Evolutionary conservation across 2,888 invertebrate genomes (phyloP).

Genomic region (Caenorhabditis sp.): DNA sequence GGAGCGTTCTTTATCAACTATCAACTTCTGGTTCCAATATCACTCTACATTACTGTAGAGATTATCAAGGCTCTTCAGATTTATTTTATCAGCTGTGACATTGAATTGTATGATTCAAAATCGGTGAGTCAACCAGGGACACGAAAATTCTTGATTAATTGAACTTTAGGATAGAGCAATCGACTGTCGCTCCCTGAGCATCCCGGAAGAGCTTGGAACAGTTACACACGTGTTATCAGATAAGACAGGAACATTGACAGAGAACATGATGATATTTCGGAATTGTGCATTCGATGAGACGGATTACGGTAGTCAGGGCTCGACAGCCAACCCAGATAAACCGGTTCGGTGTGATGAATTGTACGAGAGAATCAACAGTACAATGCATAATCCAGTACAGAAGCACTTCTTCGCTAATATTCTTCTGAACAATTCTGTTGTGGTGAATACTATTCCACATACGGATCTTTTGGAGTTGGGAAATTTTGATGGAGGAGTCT

Average conservation of each 20-base stretch:
- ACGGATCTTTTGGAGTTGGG: constrained; percentile 84
- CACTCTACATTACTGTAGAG: constrained; percentile 96
- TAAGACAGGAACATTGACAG: constrained; percentile 89
- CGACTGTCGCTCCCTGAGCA: constrained; percentile 89
- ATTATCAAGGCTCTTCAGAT: constrained; percentile 96
- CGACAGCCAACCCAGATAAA: constrained; percentile 38
- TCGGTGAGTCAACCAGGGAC: constrained; percentile 80
- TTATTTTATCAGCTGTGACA: constrained; percentile 94
- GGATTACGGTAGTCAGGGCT: constrained; percentile 63
- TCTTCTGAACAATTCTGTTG: constrained; percentile 96
- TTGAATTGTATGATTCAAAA: constrained; percentile 90
- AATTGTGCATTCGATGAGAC: constrained; percentile 86
- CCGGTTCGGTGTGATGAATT: constrained; percentile 42
- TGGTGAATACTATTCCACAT: constrained; percentile 92
- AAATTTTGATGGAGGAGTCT: constrained; percentile 77
- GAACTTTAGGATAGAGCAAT: constrained; percentile 88
- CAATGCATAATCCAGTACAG: constrained; percentile 44
- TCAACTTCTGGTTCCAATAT: constrained; percentile 92
- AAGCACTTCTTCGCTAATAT: constrained; percentile 89
- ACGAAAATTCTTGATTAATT: not conserved
- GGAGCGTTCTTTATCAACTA: constrained; percentile 75
- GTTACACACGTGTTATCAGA: constrained; percentile 79
- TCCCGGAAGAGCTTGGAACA: constrained; percentile 90
- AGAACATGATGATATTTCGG: constrained; percentile 97
- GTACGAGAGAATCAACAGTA: constrained; percentile 37